Percentiles rank a stretch among this genome's conserved stretches.
Conservation (phyloP, 2,797 vertebrate species). For the Tangara arthus region DNA sequence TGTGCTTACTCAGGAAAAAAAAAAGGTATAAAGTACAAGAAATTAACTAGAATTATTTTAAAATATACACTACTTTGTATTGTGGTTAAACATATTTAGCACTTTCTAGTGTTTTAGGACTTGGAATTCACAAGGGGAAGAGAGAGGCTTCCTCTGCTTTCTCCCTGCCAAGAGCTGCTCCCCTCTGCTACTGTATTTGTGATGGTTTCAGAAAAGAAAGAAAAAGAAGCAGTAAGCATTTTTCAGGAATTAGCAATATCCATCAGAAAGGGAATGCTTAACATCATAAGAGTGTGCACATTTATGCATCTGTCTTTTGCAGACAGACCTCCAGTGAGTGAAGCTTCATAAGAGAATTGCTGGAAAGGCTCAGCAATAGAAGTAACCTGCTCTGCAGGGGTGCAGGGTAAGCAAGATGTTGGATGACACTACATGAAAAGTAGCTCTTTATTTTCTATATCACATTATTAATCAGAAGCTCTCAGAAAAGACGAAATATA, state of each 20-base stretch:
- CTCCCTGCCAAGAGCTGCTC: background rate
- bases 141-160: background rate
- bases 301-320: background rate
- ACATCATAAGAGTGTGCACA: background rate
- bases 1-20: background rate
- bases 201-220: background rate
- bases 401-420: background rate
- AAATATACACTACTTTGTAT: background rate
- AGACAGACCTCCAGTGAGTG: background rate
- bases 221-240: background rate
- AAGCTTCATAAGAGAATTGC: background rate
- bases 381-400: background rate
- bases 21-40: background rate
- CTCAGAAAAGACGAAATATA: background rate
- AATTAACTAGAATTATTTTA: background rate
- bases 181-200: background rate
- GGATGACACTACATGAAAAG: background rate
- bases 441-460: background rate
- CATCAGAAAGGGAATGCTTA: background rate
- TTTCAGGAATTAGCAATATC: background rate
- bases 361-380: background rate
- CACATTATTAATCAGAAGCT: background rate
- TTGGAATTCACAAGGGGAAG: background rate
- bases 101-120: constrained; percentile 39
- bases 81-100: background rate